Evolutionary conservation across 2,888 invertebrate genomes (phyloP).

Genomic region (Gnatocerus cornutus): DNA sequence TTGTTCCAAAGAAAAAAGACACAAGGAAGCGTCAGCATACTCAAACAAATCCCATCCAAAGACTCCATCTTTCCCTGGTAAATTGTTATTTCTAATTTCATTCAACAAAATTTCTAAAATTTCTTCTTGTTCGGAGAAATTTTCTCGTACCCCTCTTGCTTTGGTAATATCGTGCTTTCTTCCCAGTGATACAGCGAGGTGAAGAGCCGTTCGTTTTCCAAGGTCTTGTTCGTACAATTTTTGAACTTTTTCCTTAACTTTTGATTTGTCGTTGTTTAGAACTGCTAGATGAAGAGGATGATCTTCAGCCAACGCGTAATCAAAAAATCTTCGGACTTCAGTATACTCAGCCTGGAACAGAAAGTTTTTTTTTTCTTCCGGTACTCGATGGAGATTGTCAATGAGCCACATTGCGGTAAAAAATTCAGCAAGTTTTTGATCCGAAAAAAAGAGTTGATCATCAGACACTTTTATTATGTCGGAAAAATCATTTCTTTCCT

Average conservation of each 20-base stretch:
- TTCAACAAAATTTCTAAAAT: background rate
- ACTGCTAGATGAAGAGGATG: slow-evolving; percentile 16
- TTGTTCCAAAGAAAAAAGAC: background rate
- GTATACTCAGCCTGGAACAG: background rate
- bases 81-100: too few species aligned
- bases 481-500: background rate
- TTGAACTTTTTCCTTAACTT: background rate
- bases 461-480: background rate
- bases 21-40: slow-evolving; percentile 18
- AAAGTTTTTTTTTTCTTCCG: background rate
- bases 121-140: background rate
- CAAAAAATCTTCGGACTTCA: slow-evolving; percentile 8
- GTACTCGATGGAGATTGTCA: slow-evolving; percentile 5
- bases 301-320: slow-evolving; percentile 3
- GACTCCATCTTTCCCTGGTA: background rate
- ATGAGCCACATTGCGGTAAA: slow-evolving; percentile 11
- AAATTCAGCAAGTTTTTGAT: slow-evolving; percentile 10
- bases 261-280: background rate
- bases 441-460: background rate
- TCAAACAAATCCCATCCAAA: slow-evolving; percentile 6
- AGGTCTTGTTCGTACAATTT: background rate
- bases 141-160: background rate
- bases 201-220: slow-evolving; percentile 1
- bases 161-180: background rate
- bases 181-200: background rate